Conservation (phyloP, 1,140 invertebrate species). For the Lordiphosa clarofinis region DNA sequence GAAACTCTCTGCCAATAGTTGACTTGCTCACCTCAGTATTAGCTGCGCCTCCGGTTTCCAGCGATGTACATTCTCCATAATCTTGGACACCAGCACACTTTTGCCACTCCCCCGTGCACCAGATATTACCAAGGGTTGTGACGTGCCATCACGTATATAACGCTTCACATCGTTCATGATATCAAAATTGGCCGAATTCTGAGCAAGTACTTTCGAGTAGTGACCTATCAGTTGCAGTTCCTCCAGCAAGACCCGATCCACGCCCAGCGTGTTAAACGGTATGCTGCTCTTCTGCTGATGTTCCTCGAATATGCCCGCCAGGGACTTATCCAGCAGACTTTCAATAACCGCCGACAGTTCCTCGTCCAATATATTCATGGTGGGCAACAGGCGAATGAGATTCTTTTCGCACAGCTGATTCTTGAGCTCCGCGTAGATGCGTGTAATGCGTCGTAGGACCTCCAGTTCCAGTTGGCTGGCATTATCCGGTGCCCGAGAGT, state of each 20-base stretch:
- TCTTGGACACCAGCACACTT: conserved; percentile 87
- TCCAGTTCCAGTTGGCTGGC: conserved; percentile 80
- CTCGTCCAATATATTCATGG: conserved; percentile 84
- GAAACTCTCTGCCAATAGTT: too few relatives aligned
- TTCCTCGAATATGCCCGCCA: conserved; percentile 84
- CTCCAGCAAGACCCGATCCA: conserved; percentile 69
- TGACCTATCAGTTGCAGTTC: conserved; percentile 84
- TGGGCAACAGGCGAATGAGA: conserved; percentile 83
- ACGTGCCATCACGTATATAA: conserved; percentile 84
- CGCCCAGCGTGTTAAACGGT: conserved; percentile 76
- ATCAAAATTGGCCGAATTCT: conserved; percentile 78
- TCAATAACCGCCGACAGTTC: conserved; percentile 82
- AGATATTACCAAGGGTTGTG: conserved; percentile 86
- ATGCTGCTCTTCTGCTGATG: conserved; percentile 77
- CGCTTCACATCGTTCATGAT: conserved; percentile 84
- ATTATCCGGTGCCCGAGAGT: conserved; percentile 79
- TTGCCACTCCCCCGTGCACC: conserved; percentile 90
- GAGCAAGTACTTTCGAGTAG: conserved; percentile 80
- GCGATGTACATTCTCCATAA: conserved; percentile 83
- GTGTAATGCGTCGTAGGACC: conserved; percentile 84
- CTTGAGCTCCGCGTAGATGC: conserved; percentile 86
- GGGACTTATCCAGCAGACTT: conserved; percentile 75
- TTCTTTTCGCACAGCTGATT: conserved; percentile 84
- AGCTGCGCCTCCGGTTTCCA: conserved; percentile 84
- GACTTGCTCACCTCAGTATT: conserved; percentile 57